phyloP scores from a whole-genome alignment of 92 coral and sea anemone species.

The Epizoanthus ramosus region DNA sequence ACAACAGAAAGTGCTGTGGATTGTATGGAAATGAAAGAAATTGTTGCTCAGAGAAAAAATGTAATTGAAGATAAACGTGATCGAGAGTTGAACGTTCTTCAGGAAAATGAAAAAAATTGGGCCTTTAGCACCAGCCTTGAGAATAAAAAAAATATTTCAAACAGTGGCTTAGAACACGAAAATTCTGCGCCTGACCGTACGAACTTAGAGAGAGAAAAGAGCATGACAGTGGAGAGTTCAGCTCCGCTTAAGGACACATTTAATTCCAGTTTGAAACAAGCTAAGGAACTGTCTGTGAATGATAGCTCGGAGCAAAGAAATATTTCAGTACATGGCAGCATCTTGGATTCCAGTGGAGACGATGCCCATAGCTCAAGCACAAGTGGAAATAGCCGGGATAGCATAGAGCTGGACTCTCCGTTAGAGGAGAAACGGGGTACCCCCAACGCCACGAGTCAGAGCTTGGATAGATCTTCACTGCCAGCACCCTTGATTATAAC shows the following conservation, averaged over 20 bases:
- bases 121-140: slow-evolving; percentile 6
- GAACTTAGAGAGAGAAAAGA: background rate
- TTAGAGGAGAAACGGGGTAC: slow-evolving; percentile 15
- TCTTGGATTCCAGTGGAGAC: background rate
- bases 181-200: background rate
- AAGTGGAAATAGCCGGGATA: background rate
- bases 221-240: background rate
- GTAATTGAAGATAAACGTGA: background rate
- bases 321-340: background rate
- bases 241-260: background rate
- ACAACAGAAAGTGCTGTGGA: background rate
- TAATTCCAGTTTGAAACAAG: background rate
- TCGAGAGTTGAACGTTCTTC: background rate
- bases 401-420: slow-evolving; percentile 1
- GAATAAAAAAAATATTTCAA: background rate
- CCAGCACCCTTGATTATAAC: slow-evolving; percentile 74
- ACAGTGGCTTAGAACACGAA: slow-evolving; percentile 6
- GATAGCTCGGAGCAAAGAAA: background rate
- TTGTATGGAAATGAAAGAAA: background rate
- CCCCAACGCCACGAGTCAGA: background rate
- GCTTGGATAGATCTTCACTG: slow-evolving; percentile 44
- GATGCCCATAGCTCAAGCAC: background rate
- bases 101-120: slow-evolving; percentile 30
- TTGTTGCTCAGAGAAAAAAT: background rate
- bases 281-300: background rate